phyloP scores from a whole-genome alignment of 2,797 vertebrate species.

The Phataginus tetradactyla region DNA sequence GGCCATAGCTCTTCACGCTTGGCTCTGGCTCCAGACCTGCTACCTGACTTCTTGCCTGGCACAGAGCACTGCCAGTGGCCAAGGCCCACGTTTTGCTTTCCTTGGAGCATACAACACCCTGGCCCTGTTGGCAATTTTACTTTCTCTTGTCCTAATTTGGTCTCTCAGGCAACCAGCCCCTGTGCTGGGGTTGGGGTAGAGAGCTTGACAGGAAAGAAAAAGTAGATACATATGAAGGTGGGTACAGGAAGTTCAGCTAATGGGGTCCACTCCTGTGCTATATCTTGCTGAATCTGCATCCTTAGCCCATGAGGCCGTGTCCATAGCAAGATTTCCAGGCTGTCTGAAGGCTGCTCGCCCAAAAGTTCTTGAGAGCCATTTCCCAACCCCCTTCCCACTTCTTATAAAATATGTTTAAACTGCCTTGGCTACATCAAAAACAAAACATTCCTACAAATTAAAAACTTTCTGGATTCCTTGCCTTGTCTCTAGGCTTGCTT shows the following conservation, averaged over 20 bases:
- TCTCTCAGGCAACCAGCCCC: neutral
- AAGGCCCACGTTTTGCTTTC: neutral
- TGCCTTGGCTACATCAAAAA: constrained; percentile 22
- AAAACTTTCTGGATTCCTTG: constrained; percentile 52
- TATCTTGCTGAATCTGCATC: neutral
- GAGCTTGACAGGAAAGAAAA: neutral
- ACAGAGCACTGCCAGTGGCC: neutral
- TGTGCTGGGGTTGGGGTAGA: neutral
- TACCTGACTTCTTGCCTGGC: neutral
- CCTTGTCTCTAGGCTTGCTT: constrained; percentile 46
- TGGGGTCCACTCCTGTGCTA: neutral
- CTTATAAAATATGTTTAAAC: constrained; percentile 15
- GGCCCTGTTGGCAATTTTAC: neutral
- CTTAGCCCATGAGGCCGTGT: neutral
- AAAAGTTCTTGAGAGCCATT: neutral
- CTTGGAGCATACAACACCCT: neutral
- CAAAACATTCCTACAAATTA: constrained; percentile 58
- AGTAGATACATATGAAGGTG: neutral
- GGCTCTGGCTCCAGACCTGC: neutral
- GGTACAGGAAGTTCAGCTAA: neutral
- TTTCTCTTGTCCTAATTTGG: constrained; percentile 50
- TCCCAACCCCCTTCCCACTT: neutral
- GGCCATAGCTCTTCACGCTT: neutral
- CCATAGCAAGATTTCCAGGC: neutral
- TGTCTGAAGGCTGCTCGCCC: neutral